Evolutionary conservation across 1,140 invertebrate species (phyloP).

Genomic region (Maniola jurtina): DNA sequence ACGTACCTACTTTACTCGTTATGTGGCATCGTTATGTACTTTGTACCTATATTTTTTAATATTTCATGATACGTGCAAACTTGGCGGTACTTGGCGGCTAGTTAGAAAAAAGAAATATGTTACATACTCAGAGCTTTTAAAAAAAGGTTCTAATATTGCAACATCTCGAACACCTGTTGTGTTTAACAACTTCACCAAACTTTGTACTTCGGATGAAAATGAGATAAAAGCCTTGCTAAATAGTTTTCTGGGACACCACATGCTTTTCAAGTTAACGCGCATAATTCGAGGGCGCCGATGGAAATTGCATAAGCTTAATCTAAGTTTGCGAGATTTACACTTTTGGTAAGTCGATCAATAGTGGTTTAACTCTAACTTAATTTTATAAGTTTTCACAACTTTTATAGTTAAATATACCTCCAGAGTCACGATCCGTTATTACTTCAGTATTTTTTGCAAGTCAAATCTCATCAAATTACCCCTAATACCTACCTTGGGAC

Average conservation of each 20-base stretch:
- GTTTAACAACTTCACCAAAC: conserved; percentile 61
- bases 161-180: conserved; percentile 71
- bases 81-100: conserved; percentile 3
- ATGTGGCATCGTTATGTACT: not conserved
- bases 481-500: no score
- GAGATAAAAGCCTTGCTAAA: conserved; percentile 74
- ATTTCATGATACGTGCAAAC: conserved; percentile 11
- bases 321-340: conserved; percentile 15
- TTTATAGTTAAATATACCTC: no score
- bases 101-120: conserved; percentile 14
- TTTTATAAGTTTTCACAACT: not conserved
- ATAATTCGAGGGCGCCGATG: conserved; percentile 41
- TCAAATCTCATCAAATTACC: no score
- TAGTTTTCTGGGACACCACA: conserved; percentile 74
- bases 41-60: not conserved
- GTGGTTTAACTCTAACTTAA: not conserved
- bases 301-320: conserved; percentile 20
- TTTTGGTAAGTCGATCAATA: conserved; percentile 1
- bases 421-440: no score
- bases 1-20: conserved; percentile 1
- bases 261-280: conserved; percentile 63
- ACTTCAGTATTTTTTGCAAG: no score
- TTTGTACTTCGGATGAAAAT: conserved; percentile 72
- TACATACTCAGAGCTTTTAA: conserved; percentile 33
- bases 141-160: conserved; percentile 59